phyloP scores from a whole-genome alignment of 2,113 vertebrate genomes.

The Balaenoptera acutorostrata region DNA sequence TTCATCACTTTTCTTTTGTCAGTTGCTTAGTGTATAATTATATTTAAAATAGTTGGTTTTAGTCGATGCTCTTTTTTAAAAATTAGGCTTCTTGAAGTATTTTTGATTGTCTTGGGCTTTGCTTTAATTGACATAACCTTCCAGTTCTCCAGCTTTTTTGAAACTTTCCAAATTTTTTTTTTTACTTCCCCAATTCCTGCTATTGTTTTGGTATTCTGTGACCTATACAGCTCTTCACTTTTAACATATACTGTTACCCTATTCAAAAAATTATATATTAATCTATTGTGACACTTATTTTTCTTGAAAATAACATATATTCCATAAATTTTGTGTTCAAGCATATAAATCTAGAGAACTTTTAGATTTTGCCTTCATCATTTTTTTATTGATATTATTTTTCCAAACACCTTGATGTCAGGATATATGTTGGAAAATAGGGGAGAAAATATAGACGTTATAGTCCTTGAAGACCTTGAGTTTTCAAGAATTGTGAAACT shows the following conservation, averaged over 20 bases:
- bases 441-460: background rate
- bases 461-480: background rate
- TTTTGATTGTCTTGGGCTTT: conserved; percentile 74
- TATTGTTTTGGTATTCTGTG: conserved; percentile 62
- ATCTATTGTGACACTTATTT: conserved; percentile 41
- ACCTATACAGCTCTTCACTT: conserved; percentile 50
- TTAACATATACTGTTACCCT: conserved; percentile 39
- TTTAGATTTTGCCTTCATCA: background rate
- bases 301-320: conserved; percentile 50
- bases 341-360: background rate
- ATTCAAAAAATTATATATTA: conserved; percentile 51
- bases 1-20: conserved; percentile 69
- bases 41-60: conserved; percentile 77
- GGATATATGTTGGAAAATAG: background rate
- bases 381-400: background rate
- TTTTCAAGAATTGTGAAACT: background rate
- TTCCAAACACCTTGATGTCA: background rate
- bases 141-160: conserved; percentile 59
- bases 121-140: conserved; percentile 71
- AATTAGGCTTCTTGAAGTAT: conserved; percentile 70
- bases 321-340: background rate
- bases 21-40: conserved; percentile 73
- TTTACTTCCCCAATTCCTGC: conserved; percentile 34
- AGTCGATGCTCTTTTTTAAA: conserved; percentile 73
- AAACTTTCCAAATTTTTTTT: conserved; percentile 51